A percentile compares a stretch with the other conserved stretches of the same genome.
Evolutionary conservation across 2,113 vertebrate genomes (phyloP).

Genomic region (Hemibagrus wyckioides): DNA sequence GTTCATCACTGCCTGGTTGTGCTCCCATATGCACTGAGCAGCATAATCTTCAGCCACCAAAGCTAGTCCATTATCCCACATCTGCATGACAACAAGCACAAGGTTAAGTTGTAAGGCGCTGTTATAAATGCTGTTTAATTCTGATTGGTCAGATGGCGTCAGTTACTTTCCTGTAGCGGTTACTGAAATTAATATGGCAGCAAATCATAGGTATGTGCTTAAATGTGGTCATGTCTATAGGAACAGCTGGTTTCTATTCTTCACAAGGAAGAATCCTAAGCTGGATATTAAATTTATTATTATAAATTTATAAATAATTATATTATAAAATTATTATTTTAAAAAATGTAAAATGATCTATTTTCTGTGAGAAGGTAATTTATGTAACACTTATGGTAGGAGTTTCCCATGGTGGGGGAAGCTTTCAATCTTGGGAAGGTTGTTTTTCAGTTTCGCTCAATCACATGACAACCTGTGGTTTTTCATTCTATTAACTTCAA

Average conservation of each 20-base stretch:
- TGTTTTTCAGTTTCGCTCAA: background rate
- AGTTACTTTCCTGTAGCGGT: background rate
- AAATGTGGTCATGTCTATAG: background rate
- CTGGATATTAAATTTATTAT: too few relatives aligned
- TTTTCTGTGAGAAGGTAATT: background rate
- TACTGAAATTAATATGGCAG: background rate
- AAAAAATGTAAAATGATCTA: too few relatives aligned
- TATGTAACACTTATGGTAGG: background rate
- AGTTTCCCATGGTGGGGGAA: background rate
- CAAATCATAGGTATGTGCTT: background rate
- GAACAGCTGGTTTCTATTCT: background rate
- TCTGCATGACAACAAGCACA: slow-evolving; percentile 57
- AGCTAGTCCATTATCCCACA: slow-evolving; percentile 64
- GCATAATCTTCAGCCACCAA: slow-evolving; percentile 64
- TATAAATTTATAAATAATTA: too few relatives aligned
- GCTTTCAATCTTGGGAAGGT: background rate
- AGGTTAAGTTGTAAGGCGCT: background rate
- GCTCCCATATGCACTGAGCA: slow-evolving; percentile 68
- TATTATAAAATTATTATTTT: too few relatives aligned
- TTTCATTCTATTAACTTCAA: too few relatives aligned
- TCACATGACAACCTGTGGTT: background rate
- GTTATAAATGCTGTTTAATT: background rate
- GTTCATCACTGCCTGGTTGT: slow-evolving; percentile 64
- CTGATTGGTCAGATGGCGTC: background rate
- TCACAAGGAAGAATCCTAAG: background rate